Evolutionary conservation across 2,797 vertebrate species (phyloP).

Genomic region (Neomorphus geoffroyi): DNA sequence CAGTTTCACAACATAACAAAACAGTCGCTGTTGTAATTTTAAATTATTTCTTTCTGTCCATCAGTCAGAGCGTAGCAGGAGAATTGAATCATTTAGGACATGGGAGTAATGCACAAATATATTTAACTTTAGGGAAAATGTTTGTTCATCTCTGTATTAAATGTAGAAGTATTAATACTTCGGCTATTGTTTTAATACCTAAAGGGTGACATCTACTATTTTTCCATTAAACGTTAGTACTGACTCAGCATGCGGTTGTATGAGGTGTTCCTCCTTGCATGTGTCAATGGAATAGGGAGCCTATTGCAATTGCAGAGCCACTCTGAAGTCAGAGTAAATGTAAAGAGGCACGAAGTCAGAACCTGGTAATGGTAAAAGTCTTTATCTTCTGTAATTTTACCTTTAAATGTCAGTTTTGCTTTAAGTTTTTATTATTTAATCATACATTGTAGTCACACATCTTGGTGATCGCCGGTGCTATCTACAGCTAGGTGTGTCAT

Average conservation of each 20-base stretch:
- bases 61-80: background rate
- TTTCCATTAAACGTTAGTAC: slow-evolving; percentile 12
- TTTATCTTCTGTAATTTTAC: background rate
- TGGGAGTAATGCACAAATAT: slow-evolving; percentile 6
- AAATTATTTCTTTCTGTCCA: background rate
- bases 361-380: background rate
- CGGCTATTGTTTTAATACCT: slow-evolving; percentile 44
- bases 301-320: background rate
- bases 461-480: background rate
- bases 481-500: background rate
- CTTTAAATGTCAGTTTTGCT: background rate
- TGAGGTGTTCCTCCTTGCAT: slow-evolving; percentile 20
- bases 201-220: slow-evolving; percentile 6
- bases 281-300: background rate
- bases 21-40: background rate
- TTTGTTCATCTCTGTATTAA: slow-evolving; percentile 15
- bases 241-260: slow-evolving; percentile 33
- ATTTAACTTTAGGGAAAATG: slow-evolving; percentile 22
- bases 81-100: slow-evolving; percentile 48
- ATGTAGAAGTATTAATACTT: slow-evolving; percentile 51
- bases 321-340: slow-evolving; percentile 1
- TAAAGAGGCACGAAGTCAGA: slow-evolving; percentile 22
- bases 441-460: background rate
- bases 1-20: background rate
- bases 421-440: slow-evolving; percentile 35